Evolutionary conservation across 2,797 vertebrate species (phyloP).

Genomic region (Cottoperca gobio): DNA sequence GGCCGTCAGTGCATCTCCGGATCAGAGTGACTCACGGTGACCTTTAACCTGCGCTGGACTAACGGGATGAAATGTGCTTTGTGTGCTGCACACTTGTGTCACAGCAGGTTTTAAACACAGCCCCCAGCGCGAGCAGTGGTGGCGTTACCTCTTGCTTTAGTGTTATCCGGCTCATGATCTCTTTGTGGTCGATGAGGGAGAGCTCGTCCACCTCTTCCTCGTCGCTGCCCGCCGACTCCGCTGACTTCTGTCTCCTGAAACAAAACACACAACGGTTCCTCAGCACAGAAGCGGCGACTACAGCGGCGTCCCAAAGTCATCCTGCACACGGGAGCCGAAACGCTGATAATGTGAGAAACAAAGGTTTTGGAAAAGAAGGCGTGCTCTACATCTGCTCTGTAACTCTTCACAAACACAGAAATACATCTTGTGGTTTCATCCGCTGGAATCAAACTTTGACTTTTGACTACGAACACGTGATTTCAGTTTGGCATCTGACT

Average conservation of each 20-base stretch:
- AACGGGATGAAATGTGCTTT: conserved; percentile 41
- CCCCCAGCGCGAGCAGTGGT: background rate
- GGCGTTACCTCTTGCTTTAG: conserved; percentile 93
- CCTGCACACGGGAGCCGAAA: background rate
- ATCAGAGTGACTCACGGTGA: conserved; percentile 55
- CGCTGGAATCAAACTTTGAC: too few relatives aligned
- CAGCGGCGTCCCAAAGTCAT: background rate
- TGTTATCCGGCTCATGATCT: conserved; percentile 95
- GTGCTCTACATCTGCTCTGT: background rate
- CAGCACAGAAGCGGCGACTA: background rate
- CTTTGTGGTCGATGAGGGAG: conserved; percentile 95
- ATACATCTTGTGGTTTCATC: background rate
- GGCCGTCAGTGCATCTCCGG: conserved; percentile 9
- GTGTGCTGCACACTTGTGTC: conserved; percentile 29
- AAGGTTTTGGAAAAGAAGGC: too few relatives aligned
- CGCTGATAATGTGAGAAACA: too few relatives aligned
- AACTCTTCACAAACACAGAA: background rate
- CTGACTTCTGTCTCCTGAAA: conserved; percentile 76
- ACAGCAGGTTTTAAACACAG: conserved; percentile 21
- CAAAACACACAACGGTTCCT: background rate
- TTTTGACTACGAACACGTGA: background rate
- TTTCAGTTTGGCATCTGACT: background rate
- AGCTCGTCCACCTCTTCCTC: conserved; percentile 94
- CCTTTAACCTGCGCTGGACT: conserved; percentile 47
- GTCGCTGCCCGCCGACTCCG: conserved; percentile 70